Percentiles rank a stretch among this genome's conserved stretches.
Conservation (phyloP, 1,140 invertebrate genomes). For the Drosophila subpulchrella region DNA sequence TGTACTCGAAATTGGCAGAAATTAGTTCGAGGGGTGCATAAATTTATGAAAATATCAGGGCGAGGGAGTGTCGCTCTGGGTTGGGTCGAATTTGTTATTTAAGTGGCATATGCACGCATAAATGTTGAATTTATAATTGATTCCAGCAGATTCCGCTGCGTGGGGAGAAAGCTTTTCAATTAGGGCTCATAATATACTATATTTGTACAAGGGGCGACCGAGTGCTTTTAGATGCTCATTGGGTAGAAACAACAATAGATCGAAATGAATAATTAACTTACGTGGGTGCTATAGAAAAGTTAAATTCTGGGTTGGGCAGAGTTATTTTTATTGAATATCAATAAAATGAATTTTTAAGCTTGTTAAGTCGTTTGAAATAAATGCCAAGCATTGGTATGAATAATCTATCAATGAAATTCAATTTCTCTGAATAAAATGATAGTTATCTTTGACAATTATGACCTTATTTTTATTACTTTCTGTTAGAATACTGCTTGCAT, state of each 20-base stretch:
- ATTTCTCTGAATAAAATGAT: no score
- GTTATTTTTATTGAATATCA: constrained; percentile 9
- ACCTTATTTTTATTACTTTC: background rate
- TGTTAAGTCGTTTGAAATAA: background rate
- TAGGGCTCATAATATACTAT: constrained; percentile 12
- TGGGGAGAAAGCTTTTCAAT: constrained; percentile 39
- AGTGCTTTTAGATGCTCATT: constrained; percentile 9
- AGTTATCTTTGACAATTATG: no score
- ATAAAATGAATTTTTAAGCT: background rate
- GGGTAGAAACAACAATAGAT: background rate
- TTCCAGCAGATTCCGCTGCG: constrained; percentile 31
- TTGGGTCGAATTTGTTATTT: constrained; percentile 48
- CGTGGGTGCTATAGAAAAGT: background rate
- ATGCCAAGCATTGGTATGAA: constrained; percentile 1
- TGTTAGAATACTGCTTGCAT: background rate
- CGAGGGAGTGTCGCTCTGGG: constrained; percentile 25
- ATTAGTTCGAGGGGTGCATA: constrained; percentile 77
- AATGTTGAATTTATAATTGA: constrained; percentile 69
- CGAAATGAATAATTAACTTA: constrained; percentile 3
- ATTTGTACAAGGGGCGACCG: background rate
- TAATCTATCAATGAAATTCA: background rate
- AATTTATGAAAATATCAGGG: constrained; percentile 66
- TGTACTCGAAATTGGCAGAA: constrained; percentile 46
- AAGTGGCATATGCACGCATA: constrained; percentile 57
- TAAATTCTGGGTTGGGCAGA: background rate